Conservation (phyloP, 2,888 invertebrate genomes). For the Abrostola tripartita region DNA sequence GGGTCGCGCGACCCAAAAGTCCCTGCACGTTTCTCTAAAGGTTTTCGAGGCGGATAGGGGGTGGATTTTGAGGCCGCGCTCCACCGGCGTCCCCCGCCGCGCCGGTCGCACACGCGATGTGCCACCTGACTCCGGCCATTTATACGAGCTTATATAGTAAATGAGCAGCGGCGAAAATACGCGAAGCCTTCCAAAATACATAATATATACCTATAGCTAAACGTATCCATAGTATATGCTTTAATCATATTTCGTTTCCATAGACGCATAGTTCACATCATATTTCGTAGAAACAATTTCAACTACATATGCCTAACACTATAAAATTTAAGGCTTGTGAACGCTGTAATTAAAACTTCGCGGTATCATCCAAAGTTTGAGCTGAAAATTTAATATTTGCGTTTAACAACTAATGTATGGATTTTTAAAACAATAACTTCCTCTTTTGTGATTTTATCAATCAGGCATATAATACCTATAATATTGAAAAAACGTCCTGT, state of each 20-base stretch:
- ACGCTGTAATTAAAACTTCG: conserved; percentile 11
- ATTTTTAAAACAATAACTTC: not conserved
- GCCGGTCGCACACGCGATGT: conserved; percentile 73
- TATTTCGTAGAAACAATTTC: not conserved
- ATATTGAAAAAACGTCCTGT: not conserved
- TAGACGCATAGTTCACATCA: not conserved
- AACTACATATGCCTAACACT: not conserved
- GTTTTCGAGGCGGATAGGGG: conserved; percentile 65
- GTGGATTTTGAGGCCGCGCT: conserved; percentile 70
- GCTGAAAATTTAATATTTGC: conserved; percentile 8
- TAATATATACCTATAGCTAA: conserved; percentile 4
- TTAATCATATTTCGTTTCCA: conserved; percentile 1
- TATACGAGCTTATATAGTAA: conserved; percentile 57
- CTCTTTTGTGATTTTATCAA: not conserved
- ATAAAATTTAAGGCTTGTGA: conserved; percentile 5
- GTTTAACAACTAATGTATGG: not conserved
- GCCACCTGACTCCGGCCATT: conserved; percentile 76
- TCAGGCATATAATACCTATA: not conserved
- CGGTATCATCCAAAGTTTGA: not conserved
- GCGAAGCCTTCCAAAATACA: conserved; percentile 32
- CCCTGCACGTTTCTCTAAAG: conserved; percentile 72
- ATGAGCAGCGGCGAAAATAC: conserved; percentile 48
- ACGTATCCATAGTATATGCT: not conserved
- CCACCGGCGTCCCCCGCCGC: conserved; percentile 68
- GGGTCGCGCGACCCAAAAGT: conserved; percentile 77